phyloP scores from a whole-genome alignment of 2,113 vertebrate species.

The Mobula birostris region DNA sequence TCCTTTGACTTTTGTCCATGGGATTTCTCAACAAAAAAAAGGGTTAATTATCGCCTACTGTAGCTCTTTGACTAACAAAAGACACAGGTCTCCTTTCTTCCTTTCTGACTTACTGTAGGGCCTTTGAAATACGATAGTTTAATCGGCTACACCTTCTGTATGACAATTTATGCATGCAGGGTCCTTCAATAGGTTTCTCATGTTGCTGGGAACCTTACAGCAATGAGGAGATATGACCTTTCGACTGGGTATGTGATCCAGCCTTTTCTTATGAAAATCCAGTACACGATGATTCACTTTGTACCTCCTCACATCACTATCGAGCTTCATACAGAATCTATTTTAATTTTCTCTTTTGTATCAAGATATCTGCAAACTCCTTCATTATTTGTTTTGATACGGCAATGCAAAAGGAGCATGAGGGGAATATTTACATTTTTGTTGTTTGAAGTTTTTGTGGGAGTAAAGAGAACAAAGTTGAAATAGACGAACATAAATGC shows the following conservation, averaged over 20 bases:
- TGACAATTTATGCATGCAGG: constrained; percentile 61
- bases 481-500: not conserved
- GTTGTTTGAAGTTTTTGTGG: not conserved
- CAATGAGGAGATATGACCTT: constrained; percentile 65
- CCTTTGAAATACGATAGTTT: constrained; percentile 75
- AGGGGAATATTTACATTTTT: not conserved
- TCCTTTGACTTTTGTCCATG: constrained; percentile 71
- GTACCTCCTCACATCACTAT: not conserved
- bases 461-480: not conserved
- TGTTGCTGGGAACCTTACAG: constrained; percentile 63
- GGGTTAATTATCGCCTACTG: constrained; percentile 86
- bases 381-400: not conserved
- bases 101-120: constrained; percentile 65
- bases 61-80: constrained; percentile 84
- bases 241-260: constrained; percentile 64
- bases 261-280: constrained; percentile 60
- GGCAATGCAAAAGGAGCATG: not conserved
- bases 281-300: constrained; percentile 44
- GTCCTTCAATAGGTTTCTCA: constrained; percentile 60
- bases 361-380: not conserved
- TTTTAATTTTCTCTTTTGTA: constrained; percentile 11
- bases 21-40: constrained; percentile 76
- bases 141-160: constrained; percentile 68
- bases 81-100: constrained; percentile 81
- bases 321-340: not conserved